Conservation (phyloP, 2,113 vertebrate species). For the Otus sunia region DNA sequence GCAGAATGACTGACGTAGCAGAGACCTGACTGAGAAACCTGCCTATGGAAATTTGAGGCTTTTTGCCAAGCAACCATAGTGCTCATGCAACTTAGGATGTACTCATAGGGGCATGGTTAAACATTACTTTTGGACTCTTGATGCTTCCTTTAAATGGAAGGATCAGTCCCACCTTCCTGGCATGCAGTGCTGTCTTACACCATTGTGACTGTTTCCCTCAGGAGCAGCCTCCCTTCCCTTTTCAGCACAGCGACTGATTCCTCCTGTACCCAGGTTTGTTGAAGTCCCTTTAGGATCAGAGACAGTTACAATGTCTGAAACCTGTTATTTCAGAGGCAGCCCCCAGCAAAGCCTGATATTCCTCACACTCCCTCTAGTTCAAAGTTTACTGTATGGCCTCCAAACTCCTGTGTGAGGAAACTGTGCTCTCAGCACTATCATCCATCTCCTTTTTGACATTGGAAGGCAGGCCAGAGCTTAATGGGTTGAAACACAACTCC, state of each 20-base stretch:
- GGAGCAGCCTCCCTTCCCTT: background rate
- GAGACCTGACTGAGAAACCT: background rate
- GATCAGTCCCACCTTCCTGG: background rate
- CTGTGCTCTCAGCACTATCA: slow-evolving; percentile 13
- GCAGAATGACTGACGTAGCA: background rate
- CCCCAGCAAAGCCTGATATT: background rate
- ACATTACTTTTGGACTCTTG: background rate
- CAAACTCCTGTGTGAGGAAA: background rate
- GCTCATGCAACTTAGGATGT: background rate
- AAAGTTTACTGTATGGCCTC: background rate
- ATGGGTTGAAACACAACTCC: slow-evolving; percentile 65
- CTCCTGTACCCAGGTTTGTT: background rate
- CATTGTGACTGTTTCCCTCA: background rate
- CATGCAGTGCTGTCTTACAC: background rate
- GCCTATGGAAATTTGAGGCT: background rate
- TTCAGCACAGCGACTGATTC: background rate
- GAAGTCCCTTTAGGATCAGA: background rate
- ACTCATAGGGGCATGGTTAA: background rate
- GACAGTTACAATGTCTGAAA: background rate
- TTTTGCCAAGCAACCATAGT: background rate
- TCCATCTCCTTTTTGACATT: slow-evolving; percentile 69
- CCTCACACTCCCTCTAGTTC: background rate
- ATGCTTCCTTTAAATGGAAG: background rate
- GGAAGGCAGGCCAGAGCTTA: slow-evolving; percentile 60
- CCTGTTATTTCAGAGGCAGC: background rate